Conservation (phyloP, 2,113 vertebrate genomes). For the Zeus faber region DNA sequence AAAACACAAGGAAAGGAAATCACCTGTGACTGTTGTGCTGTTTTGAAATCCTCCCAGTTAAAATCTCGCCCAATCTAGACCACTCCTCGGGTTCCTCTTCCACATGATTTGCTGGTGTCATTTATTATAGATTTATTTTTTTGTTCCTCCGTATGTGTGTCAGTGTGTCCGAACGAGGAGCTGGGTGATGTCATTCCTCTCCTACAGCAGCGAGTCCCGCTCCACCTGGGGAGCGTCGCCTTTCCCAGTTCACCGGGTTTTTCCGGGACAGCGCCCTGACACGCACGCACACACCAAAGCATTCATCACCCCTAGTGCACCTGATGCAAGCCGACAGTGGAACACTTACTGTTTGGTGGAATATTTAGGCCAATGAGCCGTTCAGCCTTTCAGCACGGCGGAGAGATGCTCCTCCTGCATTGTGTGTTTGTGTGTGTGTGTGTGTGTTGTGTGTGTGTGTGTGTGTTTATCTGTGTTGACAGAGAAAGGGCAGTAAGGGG, state of each 20-base stretch:
- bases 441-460: not conserved
- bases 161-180: constrained; percentile 12
- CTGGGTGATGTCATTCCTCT: constrained; percentile 40
- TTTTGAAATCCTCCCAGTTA: not conserved
- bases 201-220: constrained; percentile 11
- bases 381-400: no score
- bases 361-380: no score
- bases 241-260: not conserved
- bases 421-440: constrained; percentile 5
- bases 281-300: no score
- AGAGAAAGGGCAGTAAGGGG: constrained; percentile 13
- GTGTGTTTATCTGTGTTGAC: not conserved
- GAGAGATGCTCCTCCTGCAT: constrained; percentile 51
- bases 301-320: no score
- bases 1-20: no score
- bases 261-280: constrained; percentile 40
- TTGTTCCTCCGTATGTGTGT: no score
- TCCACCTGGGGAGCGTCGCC: constrained; percentile 12
- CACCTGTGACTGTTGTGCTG: no score
- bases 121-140: constrained; percentile 50
- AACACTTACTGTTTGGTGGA: no score
- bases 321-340: no score
- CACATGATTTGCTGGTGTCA: constrained; percentile 15
- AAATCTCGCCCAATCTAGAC: not conserved
- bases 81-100: constrained; percentile 7